Conservation (phyloP, 2,888 invertebrate species). For the Polymixis lichenea region DNA sequence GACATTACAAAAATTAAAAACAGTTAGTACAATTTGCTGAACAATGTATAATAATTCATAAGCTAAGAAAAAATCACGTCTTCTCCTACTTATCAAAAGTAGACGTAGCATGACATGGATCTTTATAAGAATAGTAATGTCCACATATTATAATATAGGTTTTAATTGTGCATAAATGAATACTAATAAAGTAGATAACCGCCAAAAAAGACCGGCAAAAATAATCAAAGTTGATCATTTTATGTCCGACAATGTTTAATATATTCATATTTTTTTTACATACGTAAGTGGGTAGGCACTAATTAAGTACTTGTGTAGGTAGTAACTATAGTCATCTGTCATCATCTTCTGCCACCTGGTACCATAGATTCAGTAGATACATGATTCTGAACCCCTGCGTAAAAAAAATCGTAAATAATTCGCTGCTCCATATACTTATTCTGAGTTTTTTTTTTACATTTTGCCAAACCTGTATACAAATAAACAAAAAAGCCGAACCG, state of each 20-base stretch:
- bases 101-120: neutral
- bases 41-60: too few relatives aligned
- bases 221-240: neutral
- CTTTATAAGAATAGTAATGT: neutral
- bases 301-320: neutral
- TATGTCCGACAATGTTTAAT: neutral
- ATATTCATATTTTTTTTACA: neutral
- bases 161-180: neutral
- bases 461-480: too few relatives aligned
- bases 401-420: too few relatives aligned
- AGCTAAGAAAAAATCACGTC: slow-evolving; percentile 7
- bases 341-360: too few relatives aligned
- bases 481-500: neutral
- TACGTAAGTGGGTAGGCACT: neutral
- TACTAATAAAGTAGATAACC: neutral
- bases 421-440: too few relatives aligned
- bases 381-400: too few relatives aligned
- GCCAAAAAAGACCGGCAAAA: neutral
- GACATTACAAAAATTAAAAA: neutral
- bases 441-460: too few relatives aligned
- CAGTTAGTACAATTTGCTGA: neutral
- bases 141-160: neutral
- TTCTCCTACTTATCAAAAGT: neutral
- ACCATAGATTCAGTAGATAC: too few relatives aligned
- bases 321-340: neutral